Conservation (phyloP, 1,140 invertebrate species). For the Trichogramma pretiosum region DNA sequence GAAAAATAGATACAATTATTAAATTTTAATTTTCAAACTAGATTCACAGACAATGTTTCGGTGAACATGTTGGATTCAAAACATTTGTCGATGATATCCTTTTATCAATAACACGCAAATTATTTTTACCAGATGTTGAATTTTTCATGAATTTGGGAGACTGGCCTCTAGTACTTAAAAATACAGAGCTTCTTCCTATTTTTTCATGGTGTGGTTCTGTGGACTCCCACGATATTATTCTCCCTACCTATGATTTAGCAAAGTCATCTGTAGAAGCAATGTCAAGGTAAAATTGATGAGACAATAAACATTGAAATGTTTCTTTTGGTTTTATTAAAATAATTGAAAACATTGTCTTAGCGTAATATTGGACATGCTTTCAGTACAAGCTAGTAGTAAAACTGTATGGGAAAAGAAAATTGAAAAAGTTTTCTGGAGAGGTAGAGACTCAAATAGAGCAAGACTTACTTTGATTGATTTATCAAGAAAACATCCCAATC, state of each 20-base stretch:
- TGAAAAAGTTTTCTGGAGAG: constrained; percentile 80
- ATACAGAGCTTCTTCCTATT: constrained; percentile 62
- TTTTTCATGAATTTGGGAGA: constrained; percentile 91
- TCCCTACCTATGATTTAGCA: constrained; percentile 93
- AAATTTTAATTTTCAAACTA: too few relatives aligned
- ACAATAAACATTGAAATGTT: too few relatives aligned
- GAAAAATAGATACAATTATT: constrained; percentile 8
- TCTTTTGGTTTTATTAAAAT: constrained; percentile 18
- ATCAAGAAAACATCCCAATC: constrained; percentile 63
- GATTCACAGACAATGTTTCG: constrained; percentile 83
- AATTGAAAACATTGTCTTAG: too few relatives aligned
- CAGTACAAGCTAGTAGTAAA: constrained; percentile 72
- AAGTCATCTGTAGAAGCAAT: constrained; percentile 85
- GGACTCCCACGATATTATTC: constrained; percentile 76
- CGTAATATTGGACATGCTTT: constrained; percentile 80
- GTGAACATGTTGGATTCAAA: constrained; percentile 91
- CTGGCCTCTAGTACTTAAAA: constrained; percentile 73
- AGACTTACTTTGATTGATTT: constrained; percentile 77
- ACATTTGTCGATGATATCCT: constrained; percentile 90
- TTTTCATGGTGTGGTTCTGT: constrained; percentile 94
- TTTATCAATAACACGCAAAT: constrained; percentile 73
- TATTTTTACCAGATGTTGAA: constrained; percentile 78
- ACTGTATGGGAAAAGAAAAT: constrained; percentile 67
- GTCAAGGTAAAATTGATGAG: constrained; percentile 66
- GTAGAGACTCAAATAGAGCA: constrained; percentile 78